Conservation (phyloP, 92 coral and sea anemone genomes). For the Metridium senile region DNA sequence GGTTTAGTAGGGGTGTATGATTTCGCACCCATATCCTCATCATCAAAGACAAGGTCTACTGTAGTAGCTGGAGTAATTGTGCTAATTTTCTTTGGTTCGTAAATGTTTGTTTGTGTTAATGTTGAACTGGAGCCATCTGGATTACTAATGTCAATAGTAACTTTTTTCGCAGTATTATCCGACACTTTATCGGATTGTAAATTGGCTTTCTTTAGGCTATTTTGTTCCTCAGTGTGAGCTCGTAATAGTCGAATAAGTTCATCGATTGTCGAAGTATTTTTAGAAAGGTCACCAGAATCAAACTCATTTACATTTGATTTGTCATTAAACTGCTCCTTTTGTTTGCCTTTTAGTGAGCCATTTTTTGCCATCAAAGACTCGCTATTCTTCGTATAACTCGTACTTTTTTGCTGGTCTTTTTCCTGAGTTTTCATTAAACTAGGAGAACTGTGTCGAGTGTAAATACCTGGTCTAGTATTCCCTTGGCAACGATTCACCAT, state of each 20-base stretch:
- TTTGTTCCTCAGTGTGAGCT: slow-evolving; percentile 27
- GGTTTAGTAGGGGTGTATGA: not conserved
- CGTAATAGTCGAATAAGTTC: slow-evolving; percentile 61
- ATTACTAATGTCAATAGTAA: not conserved
- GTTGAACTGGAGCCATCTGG: not conserved
- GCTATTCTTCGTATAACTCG: not conserved
- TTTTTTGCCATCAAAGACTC: slow-evolving; percentile 13
- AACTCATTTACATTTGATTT: slow-evolving; percentile 49
- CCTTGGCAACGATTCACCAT: slow-evolving; percentile 24
- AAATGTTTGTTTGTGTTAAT: not conserved
- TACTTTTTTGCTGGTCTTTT: slow-evolving; percentile 1
- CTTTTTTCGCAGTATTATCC: not conserved
- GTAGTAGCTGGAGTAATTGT: slow-evolving; percentile 70
- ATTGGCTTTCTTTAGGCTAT: not conserved
- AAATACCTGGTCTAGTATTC: slow-evolving; percentile 33
- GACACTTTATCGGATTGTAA: not conserved
- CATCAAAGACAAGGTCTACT: slow-evolving; percentile 75
- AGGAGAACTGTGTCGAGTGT: slow-evolving; percentile 39
- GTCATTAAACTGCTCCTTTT: slow-evolving; percentile 22
- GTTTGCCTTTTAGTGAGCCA: slow-evolving; percentile 19
- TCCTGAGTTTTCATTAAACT: slow-evolving; percentile 8
- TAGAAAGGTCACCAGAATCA: slow-evolving; percentile 22
- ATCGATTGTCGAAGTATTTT: slow-evolving; percentile 37
- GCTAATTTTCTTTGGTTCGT: slow-evolving; percentile 30
- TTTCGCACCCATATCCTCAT: slow-evolving; percentile 22